Base-by-base conservation (phyloP, 2,113 vertebrate species). In the Sisor rabdophorus region DNA sequence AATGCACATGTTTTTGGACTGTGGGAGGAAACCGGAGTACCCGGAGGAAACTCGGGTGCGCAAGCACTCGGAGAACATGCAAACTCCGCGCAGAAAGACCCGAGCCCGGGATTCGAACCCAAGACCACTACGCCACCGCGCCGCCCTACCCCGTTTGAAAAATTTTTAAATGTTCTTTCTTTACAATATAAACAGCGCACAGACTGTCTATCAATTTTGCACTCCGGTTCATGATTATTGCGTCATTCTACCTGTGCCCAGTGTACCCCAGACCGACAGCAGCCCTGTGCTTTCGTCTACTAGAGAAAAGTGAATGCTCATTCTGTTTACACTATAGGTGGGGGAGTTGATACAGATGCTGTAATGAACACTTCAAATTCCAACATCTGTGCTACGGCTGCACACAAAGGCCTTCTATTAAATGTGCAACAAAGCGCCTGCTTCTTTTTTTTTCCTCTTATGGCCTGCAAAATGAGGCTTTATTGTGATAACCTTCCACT, bases 401-500 rank as follows among this genome's bases (percentile, higher is more conserved):
- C 82, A 78, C 83, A 84, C 86, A 87, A 79, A 78, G 75, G 77
- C 81, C 85, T 92, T 87, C 65, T 79, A 82, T 83, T 88, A 71
- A 65, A 64, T 74, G 61, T 73, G 77, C 88, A 87, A 89, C 86
- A 89, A 90, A 89, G 85, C 86, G 86, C 89, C 85, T 88, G 86
- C 79, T 40, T 78, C 90, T 77, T 75, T 71, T 77, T 90, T n/a
- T n/a, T n/a, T n/a, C n/a, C n/a, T n/a, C n/a, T 94, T 94, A 94
- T 93, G 91, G 92, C 92, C 90, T 85, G 75, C 52, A 77, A 86
- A 91, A 86, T 91, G 92, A 93, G 89, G 87, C 81, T 91, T 92
- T 90, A 90, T 90, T 92, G 89, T 88, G 90, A 92, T 91, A 91
- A 91, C 87, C 88, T 93, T 90, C 90, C 91, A 91, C 92, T 91